Percentiles rank a stretch among this genome's conserved stretches.
phyloP scores from a whole-genome alignment of 2,113 vertebrate genomes.

The Pimephales promelas region DNA sequence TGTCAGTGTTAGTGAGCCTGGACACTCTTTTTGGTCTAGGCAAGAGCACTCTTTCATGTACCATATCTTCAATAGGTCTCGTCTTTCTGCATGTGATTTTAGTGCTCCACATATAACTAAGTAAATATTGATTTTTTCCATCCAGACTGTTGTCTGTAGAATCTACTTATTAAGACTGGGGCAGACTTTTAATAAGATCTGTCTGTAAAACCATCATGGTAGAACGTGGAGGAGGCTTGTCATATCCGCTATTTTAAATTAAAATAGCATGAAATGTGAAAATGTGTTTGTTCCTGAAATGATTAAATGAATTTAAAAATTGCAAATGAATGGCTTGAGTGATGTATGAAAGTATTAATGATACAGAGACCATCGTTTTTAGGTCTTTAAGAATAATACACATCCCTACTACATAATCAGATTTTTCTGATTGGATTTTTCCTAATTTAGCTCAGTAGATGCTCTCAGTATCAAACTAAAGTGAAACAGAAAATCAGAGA shows the following conservation, averaged over 20 bases:
- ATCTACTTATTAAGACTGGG: neutral
- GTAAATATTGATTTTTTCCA: conserved; percentile 24
- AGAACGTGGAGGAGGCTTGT: neutral
- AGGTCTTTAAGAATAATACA: neutral
- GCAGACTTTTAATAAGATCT: conserved; percentile 1
- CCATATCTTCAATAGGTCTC: neutral
- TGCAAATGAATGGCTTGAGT: neutral
- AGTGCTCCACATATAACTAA: neutral
- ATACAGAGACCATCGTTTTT: neutral
- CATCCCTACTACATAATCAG: conserved; percentile 3
- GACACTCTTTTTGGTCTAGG: neutral
- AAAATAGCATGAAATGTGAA: neutral
- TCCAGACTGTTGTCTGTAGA: conserved; percentile 4
- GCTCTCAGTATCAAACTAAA: neutral
- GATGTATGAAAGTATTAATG: neutral
- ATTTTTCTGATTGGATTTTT: conserved; percentile 11
- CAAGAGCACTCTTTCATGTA: neutral
- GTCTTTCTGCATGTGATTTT: conserved; percentile 18
- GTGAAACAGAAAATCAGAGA: neutral
- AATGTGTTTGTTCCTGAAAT: neutral
- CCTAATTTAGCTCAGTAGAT: conserved; percentile 18
- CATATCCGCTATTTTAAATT: neutral
- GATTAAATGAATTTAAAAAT: neutral
- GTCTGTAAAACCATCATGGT: conserved; percentile 3
- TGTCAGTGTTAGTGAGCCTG: neutral